Conservation (phyloP, 2,797 vertebrate genomes). For the Alosa sapidissima region DNA sequence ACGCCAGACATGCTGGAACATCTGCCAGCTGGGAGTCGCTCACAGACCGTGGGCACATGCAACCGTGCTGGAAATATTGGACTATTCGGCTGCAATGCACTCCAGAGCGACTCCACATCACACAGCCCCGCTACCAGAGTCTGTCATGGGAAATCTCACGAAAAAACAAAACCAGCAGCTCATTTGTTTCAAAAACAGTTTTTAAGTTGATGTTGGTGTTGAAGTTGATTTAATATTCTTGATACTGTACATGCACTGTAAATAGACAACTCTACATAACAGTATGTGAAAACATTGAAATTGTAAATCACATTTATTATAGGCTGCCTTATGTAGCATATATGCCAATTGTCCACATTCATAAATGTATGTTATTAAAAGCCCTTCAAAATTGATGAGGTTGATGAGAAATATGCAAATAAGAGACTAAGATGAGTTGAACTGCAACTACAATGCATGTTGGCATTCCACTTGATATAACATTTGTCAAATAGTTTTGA, state of each 20-base stretch:
- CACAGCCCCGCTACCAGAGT: background rate
- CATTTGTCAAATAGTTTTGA: background rate
- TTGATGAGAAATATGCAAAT: too few species aligned
- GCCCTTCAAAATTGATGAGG: too few species aligned
- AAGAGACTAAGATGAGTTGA: background rate
- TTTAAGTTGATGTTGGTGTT: background rate
- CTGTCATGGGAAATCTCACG: background rate
- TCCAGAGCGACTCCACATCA: background rate
- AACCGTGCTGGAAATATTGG: background rate
- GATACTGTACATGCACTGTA: background rate
- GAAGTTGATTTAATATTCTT: background rate
- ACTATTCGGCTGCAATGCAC: background rate
- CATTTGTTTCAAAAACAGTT: background rate
- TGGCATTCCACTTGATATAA: background rate
- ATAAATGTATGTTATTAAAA: background rate
- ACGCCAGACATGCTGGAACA: slow-evolving; percentile 45
- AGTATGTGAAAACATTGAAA: background rate
- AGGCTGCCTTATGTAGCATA: background rate
- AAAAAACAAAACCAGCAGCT: background rate
- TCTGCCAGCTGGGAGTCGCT: slow-evolving; percentile 38
- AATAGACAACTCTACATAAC: background rate
- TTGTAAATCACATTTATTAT: background rate
- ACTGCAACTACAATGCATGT: background rate
- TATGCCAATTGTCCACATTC: background rate
- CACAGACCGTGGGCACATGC: background rate